Conservation (phyloP, 64 coral and sea anemone genomes). For the Pachyseris speciosa region DNA sequence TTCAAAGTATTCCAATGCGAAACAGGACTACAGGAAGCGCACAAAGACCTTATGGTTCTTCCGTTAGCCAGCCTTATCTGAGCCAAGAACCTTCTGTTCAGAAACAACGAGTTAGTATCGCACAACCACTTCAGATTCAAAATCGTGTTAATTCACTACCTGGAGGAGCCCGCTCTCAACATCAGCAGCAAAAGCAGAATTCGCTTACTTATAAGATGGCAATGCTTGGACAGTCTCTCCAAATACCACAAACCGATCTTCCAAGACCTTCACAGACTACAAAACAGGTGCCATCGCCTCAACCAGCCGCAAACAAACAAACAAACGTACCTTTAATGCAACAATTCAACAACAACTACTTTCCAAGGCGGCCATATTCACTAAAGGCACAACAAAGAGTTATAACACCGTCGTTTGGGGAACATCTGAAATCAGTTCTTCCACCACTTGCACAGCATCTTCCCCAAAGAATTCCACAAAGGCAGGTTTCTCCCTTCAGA, state of each 20-base stretch:
- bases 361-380: neutral
- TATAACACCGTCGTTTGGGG: neutral
- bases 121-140: neutral
- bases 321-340: neutral
- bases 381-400: neutral
- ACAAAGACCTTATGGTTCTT: neutral
- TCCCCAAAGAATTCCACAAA: neutral
- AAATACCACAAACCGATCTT: neutral
- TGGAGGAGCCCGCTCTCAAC: neutral
- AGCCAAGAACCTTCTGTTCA: neutral
- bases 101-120: neutral
- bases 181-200: neutral
- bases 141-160: neutral
- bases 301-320: neutral
- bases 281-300: neutral
- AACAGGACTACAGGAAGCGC: neutral
- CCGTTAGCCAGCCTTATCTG: neutral
- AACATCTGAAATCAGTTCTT: neutral
- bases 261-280: neutral
- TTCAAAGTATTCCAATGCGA: neutral
- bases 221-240: neutral
- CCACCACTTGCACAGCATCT: neutral
- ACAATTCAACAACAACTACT: neutral
- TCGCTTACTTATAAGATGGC: constrained; percentile 15
- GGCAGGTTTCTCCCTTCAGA: neutral